Percentiles rank a stretch among this genome's conserved stretches.
Evolutionary conservation across 1,140 invertebrate genomes (phyloP).

Genomic region (Drosophila takahashii): DNA sequence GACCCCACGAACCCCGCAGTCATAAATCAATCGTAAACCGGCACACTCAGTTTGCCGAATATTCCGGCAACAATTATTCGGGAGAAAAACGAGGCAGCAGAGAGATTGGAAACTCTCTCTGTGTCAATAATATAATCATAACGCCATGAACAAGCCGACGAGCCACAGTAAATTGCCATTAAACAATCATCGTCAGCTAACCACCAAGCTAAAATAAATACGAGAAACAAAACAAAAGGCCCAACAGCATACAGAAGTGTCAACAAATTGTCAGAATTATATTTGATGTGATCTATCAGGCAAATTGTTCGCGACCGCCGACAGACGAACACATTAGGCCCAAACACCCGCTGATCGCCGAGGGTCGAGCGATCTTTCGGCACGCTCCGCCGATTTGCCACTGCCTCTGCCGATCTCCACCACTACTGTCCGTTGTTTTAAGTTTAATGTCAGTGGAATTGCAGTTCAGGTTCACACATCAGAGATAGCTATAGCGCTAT

Average conservation of each 20-base stretch:
- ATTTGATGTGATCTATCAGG: conserved; percentile 63
- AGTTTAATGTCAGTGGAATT: conserved; percentile 14
- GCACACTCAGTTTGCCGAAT: conserved; percentile 26
- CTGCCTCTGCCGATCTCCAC: conserved; percentile 1
- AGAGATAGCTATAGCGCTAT: neutral
- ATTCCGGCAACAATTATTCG: conserved; percentile 32
- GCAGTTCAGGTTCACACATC: conserved; percentile 8
- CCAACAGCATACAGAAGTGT: conserved; percentile 50
- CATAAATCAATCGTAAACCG: conserved; percentile 45
- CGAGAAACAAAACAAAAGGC: conserved; percentile 35
- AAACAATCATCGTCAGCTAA: conserved; percentile 59
- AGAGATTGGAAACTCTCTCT: conserved; percentile 4
- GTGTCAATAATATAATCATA: conserved; percentile 35
- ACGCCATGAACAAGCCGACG: conserved; percentile 6
- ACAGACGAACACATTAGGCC: conserved; percentile 23
- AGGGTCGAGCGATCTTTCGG: conserved; percentile 22
- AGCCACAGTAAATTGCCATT: conserved; percentile 44
- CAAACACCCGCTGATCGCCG: conserved; percentile 4
- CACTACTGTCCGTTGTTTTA: neutral
- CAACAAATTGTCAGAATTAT: conserved; percentile 74
- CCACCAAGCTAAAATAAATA: conserved; percentile 41
- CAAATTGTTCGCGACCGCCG: conserved; percentile 52
- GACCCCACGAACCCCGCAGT: conserved; percentile 20
- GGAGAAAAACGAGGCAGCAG: neutral
- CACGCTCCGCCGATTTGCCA: conserved; percentile 57